These are phyloP conservation scores for Armadillidium nasatum DNA, from an alignment of 1,140 invertebrate genomes.

Conservation along the genomic window DNA sequence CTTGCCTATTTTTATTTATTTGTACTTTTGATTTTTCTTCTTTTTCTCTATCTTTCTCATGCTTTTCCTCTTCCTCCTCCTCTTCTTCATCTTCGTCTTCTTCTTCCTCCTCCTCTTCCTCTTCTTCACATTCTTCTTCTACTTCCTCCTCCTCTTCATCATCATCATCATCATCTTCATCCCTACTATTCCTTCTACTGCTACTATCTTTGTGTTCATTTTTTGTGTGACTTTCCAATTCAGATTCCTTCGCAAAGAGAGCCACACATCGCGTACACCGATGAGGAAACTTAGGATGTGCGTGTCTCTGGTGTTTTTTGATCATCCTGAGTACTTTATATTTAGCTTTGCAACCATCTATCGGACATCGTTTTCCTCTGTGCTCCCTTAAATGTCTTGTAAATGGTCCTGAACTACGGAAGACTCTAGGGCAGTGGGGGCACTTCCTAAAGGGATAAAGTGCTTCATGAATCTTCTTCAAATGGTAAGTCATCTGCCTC, in stretches of 20 bases:
- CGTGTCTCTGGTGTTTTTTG: conserved; percentile 41
- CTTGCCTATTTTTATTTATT: not conserved
- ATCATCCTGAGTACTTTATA: conserved; percentile 36
- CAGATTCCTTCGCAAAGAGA: conserved; percentile 31
- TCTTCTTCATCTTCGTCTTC: conserved; percentile 17
- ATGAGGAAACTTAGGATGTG: conserved; percentile 35
- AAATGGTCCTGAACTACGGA: conserved; percentile 41
- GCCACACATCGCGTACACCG: conserved; percentile 36
- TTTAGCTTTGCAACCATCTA: conserved; percentile 39
- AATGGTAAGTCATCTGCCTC: conserved; percentile 41
- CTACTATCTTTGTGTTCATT: conserved; percentile 28
- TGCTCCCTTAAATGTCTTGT: conserved; percentile 37
- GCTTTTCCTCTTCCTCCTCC: conserved; percentile 11
- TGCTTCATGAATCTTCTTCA: conserved; percentile 44
- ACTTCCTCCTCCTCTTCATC: conserved; percentile 39
- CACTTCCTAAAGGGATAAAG: conserved; percentile 42
- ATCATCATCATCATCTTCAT: conserved; percentile 35
- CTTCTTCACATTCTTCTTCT: conserved; percentile 29
- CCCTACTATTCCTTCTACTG: conserved; percentile 4
- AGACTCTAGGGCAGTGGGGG: conserved; percentile 39
- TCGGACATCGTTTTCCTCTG: conserved; percentile 36
- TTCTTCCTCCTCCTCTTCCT: conserved; percentile 27
- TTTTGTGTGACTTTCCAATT: conserved; percentile 38
- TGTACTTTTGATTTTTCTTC: not conserved
- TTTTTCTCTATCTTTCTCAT: not conserved